Conservation (phyloP, 2,888 invertebrate species). For the Cataglyphis altisquamis region DNA sequence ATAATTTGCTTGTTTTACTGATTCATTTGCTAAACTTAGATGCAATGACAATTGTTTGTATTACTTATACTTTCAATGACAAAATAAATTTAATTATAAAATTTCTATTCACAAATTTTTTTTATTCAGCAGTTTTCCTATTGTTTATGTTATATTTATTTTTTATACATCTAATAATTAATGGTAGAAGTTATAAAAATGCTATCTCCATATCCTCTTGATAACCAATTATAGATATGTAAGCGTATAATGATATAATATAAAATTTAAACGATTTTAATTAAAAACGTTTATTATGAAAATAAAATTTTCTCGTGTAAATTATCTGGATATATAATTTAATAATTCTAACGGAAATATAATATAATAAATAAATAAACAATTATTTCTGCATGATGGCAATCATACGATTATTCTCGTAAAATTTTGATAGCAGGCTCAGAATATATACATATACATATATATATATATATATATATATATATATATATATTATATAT, state of each 20-base stretch:
- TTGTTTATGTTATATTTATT: neutral
- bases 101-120: neutral
- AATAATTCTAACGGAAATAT: neutral
- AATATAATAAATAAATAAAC: neutral
- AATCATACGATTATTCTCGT: slow-evolving; percentile 25
- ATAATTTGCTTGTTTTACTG: neutral
- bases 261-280: neutral
- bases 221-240: neutral
- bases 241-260: too few species aligned
- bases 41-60: neutral
- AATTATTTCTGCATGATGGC: slow-evolving; percentile 7
- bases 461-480: neutral
- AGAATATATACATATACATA: slow-evolving; percentile 12
- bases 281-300: neutral
- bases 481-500: neutral
- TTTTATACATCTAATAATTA: slow-evolving; percentile 1
- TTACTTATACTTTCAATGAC: neutral
- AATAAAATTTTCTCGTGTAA: neutral
- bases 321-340: neutral
- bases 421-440: slow-evolving; percentile 70
- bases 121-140: neutral
- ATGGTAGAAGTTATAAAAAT: neutral
- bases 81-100: neutral
- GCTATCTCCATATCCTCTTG: neutral
- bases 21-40: neutral